Conservation (phyloP, 1,140 invertebrate genomes). For the Phocides pigmalion region DNA sequence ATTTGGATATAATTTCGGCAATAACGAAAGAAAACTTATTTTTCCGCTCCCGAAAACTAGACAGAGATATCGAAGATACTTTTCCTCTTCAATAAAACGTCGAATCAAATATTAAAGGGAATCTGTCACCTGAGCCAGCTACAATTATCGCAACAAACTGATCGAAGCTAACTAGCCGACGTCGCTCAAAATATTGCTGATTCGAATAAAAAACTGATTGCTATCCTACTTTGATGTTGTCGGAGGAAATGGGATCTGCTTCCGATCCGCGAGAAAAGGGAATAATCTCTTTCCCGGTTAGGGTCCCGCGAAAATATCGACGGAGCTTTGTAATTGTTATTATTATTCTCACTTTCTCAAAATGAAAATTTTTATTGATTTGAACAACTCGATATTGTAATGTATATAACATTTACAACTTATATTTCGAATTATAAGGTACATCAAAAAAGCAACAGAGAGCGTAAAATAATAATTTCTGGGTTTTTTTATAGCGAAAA, state of each 20-base stretch:
- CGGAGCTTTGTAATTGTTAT: constrained; percentile 35
- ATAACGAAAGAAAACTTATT: no score
- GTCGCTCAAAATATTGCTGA: constrained; percentile 78
- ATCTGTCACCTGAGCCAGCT: constrained; percentile 26
- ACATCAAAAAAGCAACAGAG: no score
- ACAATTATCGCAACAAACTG: constrained; percentile 54
- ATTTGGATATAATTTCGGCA: no score
- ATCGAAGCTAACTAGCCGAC: constrained; percentile 65
- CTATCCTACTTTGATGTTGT: constrained; percentile 82
- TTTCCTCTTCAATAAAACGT: constrained; percentile 13
- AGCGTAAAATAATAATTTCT: no score
- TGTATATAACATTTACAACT: no score
- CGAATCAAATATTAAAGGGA: constrained; percentile 18
- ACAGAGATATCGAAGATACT: constrained; percentile 8
- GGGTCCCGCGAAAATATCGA: constrained; percentile 53
- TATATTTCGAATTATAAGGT: no score
- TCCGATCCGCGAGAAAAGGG: constrained; percentile 78
- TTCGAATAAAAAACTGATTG: constrained; percentile 80
- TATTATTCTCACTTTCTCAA: background rate
- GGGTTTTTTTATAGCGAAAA: no score
- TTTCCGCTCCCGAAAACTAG: background rate
- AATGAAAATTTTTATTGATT: no score
- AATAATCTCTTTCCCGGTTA: constrained; percentile 74
- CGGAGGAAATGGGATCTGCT: constrained; percentile 81
- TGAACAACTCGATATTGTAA: no score